Evolutionary conservation across 2,797 vertebrate genomes (phyloP).

Genomic region (Tragelaphus oryx): DNA sequence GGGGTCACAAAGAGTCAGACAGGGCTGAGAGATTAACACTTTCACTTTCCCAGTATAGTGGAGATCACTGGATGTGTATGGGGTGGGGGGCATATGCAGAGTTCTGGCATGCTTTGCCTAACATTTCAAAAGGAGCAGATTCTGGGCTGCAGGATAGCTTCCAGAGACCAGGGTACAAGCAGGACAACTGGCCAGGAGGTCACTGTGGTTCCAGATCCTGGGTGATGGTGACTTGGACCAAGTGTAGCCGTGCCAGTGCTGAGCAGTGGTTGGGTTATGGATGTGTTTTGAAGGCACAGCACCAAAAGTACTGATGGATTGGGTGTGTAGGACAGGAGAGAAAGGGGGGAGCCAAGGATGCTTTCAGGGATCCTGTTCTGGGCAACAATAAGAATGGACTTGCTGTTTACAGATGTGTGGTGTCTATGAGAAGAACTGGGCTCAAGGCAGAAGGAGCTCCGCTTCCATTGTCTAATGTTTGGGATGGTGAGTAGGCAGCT

Average conservation of each 20-base stretch:
- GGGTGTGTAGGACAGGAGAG: background rate
- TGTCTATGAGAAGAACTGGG: background rate
- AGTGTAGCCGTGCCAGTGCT: background rate
- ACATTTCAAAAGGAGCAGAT: background rate
- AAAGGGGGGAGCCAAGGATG: background rate
- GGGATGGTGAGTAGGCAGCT: background rate
- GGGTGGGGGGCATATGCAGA: rapidly evolving
- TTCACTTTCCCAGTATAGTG: background rate
- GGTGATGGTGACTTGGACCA: background rate
- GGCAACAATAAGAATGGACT: background rate
- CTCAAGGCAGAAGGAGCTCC: background rate
- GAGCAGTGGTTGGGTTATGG: background rate
- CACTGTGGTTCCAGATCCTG: rapidly evolving
- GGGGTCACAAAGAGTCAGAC: background rate
- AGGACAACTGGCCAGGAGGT: background rate
- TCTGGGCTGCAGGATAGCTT: background rate
- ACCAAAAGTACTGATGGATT: background rate
- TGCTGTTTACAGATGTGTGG: background rate
- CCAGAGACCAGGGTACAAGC: background rate
- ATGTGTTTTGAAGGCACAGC: background rate
- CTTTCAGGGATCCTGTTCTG: background rate
- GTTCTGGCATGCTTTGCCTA: background rate
- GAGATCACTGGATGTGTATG: background rate
- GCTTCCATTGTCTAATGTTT: background rate
- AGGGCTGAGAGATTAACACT: background rate